Conservation (phyloP, 1,140 invertebrate genomes). For the Dendrolimus kikuchii region DNA sequence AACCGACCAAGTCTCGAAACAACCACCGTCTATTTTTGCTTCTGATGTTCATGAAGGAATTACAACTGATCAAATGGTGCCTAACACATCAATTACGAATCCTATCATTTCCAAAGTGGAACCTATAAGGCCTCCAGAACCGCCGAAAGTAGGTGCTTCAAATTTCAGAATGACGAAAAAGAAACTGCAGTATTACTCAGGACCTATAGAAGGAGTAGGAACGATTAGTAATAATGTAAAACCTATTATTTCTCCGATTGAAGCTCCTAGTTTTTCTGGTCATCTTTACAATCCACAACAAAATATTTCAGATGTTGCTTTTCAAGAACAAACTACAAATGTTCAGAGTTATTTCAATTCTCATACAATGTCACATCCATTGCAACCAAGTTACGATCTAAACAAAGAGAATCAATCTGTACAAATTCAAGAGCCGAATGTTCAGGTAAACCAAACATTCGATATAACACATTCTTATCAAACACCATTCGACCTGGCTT, state of each 20-base stretch:
- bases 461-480: no score
- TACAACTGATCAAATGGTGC: no score
- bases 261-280: conserved; percentile 37
- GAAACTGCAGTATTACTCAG: conserved; percentile 63
- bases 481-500: conserved; percentile 3
- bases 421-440: no score
- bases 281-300: conserved; percentile 23
- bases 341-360: no score
- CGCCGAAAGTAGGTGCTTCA: conserved; percentile 39
- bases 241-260: conserved; percentile 35
- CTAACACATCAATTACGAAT: no score
- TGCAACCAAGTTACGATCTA: no score
- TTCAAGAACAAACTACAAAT: background rate
- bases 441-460: no score
- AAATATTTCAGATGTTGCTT: background rate
- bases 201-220: conserved; percentile 61
- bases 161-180: conserved; percentile 62
- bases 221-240: conserved; percentile 54
- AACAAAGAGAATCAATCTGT: no score
- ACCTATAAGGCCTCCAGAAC: conserved; percentile 32
- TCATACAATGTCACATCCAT: no score
- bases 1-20: no score
- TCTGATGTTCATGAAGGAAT: no score
- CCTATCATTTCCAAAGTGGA: conserved; percentile 6
- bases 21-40: no score